These are phyloP conservation scores for Falco concolor DNA, from an alignment of 2,797 vertebrate species.

Conservation along the genomic window DNA sequence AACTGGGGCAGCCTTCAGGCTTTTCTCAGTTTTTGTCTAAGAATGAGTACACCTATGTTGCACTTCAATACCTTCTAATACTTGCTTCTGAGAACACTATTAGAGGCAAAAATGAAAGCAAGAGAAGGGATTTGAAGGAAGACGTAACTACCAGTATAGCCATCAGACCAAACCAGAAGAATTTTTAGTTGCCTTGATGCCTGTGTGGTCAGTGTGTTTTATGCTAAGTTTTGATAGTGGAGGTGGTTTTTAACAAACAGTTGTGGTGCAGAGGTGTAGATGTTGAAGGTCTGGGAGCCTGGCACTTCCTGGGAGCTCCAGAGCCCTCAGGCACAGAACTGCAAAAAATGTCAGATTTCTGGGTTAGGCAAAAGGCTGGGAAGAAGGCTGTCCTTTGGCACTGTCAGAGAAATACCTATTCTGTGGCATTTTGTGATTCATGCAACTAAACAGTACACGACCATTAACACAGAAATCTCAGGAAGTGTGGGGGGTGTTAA, in stretches of 20 bases:
- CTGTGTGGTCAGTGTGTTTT: neutral
- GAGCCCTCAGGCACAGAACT: neutral
- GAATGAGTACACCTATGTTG: neutral
- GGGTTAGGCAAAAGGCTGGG: neutral
- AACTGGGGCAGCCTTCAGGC: neutral
- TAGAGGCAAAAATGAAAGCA: neutral
- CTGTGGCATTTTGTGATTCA: neutral
- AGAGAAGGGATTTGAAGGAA: neutral
- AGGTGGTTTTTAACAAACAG: neutral
- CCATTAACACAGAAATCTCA: neutral
- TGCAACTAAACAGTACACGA: neutral
- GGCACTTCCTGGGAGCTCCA: neutral
- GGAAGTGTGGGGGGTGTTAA: neutral
- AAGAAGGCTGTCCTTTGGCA: neutral
- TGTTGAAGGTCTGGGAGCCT: neutral
- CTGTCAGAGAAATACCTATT: neutral
- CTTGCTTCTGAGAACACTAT: neutral
- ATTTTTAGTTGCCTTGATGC: neutral
- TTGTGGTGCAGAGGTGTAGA: fast-evolving
- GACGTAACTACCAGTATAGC: neutral
- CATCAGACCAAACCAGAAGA: neutral
- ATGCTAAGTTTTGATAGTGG: neutral
- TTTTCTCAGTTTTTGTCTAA: neutral
- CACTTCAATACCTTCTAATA: neutral
- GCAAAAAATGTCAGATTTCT: neutral